Evolutionary conservation across 2,797 vertebrate species (phyloP).

Genomic region (Tinamus major): DNA sequence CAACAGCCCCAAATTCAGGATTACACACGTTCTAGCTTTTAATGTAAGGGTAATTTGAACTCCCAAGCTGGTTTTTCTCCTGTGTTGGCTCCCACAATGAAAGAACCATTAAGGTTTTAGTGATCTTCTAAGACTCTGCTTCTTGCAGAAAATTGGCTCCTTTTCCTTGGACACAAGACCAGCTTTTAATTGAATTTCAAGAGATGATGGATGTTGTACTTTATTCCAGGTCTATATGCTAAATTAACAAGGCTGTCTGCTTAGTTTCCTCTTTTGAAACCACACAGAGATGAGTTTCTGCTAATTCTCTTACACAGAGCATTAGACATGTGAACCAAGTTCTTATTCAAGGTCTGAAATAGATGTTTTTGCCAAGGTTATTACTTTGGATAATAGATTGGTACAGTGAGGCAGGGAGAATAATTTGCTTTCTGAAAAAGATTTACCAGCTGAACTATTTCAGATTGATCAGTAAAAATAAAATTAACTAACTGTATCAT

Average conservation of each 20-base stretch:
- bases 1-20: slow-evolving; percentile 31
- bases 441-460: slow-evolving; percentile 6
- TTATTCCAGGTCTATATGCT: slow-evolving; percentile 83
- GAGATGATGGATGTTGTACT: slow-evolving; percentile 82
- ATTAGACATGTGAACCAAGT: slow-evolving; percentile 63
- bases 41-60: slow-evolving; percentile 70
- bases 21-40: slow-evolving; percentile 59
- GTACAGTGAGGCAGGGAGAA: not conserved
- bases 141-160: slow-evolving; percentile 76
- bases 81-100: slow-evolving; percentile 77
- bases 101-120: slow-evolving; percentile 80
- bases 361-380: slow-evolving; percentile 55
- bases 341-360: slow-evolving; percentile 53
- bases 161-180: slow-evolving; percentile 76
- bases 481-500: not conserved
- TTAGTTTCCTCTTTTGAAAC: slow-evolving; percentile 78
- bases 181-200: slow-evolving; percentile 84
- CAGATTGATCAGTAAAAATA: slow-evolving; percentile 6
- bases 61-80: slow-evolving; percentile 69
- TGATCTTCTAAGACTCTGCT: slow-evolving; percentile 76
- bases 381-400: slow-evolving; percentile 42
- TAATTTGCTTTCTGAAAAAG: slow-evolving; percentile 26
- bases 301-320: slow-evolving; percentile 75
- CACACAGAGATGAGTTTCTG: slow-evolving; percentile 72
- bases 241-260: slow-evolving; percentile 85